These are phyloP conservation scores for Sebastes cheni DNA, from an alignment of 2,797 vertebrate species.

Conservation along the genomic window DNA sequence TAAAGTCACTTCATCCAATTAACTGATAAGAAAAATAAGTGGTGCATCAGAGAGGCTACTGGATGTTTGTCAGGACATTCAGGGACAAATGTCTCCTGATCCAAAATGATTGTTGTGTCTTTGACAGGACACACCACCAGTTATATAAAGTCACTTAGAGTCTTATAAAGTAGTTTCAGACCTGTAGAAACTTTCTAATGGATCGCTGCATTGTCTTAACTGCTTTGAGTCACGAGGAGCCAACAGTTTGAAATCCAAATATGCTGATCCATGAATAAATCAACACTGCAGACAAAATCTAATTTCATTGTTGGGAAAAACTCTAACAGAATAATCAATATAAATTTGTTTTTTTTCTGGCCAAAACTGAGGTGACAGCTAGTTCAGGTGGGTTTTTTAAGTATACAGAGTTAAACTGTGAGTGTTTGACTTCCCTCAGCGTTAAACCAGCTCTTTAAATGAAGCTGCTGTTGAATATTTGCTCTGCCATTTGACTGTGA, in stretches of 20 bases:
- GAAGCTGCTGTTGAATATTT: constrained; percentile 8
- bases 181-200: not conserved
- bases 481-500: constrained; percentile 30
- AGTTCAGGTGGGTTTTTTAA: not conserved
- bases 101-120: not conserved
- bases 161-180: not conserved
- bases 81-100: constrained; percentile 17
- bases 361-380: not conserved
- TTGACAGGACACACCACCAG: not conserved
- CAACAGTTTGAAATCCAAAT: not conserved
- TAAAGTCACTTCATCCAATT: constrained; percentile 41
- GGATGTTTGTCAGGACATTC: constrained; percentile 1
- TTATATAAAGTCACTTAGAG: not conserved
- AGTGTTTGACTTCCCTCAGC: not conserved
- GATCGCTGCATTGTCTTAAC: not conserved
- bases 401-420: not conserved
- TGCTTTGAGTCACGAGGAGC: not conserved
- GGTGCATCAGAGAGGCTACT: not conserved
- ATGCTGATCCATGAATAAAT: constrained; percentile 13
- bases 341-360: not conserved
- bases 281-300: not conserved
- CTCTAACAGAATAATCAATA: not conserved
- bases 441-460: not conserved
- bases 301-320: not conserved
- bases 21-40: constrained; percentile 48